Base-by-base conservation (phyloP, 2,888 invertebrate species). In the Habroteleia sp. region DNA sequence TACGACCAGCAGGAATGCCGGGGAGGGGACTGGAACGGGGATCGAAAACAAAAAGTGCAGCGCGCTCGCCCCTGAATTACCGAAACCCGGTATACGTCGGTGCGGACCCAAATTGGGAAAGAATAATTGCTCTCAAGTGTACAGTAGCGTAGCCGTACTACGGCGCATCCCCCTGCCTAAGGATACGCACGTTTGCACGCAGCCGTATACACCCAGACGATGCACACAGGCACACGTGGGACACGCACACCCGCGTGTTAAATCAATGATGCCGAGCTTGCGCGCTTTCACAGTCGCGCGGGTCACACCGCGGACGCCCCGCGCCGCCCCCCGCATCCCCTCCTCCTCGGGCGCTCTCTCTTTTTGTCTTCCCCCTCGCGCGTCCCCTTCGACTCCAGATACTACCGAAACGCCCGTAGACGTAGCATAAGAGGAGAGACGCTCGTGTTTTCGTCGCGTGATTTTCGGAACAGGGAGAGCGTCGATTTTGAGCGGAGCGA, bases 231-330 rank as follows among this genome's bases (percentile, higher is more conserved):
- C 41, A 46, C 74, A 73, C 73, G 66, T 60, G 74, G 62, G 50
- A 54, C 71, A 71, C 71, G 71, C 71, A 71, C 71, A 71, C 62
- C 71, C 74, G 76, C 78, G 81, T 78, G 83, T 83, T 86, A 85
- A 88, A 88, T 88, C 88, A 88, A 88, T 88, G 87, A 88, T 87
- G 82, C 81, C 80, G 87, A 74, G 86, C 83, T 83, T 88, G 88
- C 88, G 88, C 87, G 78, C 74, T 79, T 77, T 75, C 77, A 77
- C 65, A 75, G 75, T 72, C 77, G 79, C 82, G 75, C 76, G 81
- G 79, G 78, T 76, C 76, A 56, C 76, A 72, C 81, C 79, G 74
- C 63, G 66, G 46, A 48, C 66, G 71, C 81, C 0, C 78, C 87
- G 69, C 66, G 71, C 65, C 58, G 62, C 79, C 69, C 71, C 62